Evolutionary conservation across 2,888 invertebrate species (phyloP), one percentile per base, ranked within the genome.

Genomic region (Mythimna loreyi): DNA sequence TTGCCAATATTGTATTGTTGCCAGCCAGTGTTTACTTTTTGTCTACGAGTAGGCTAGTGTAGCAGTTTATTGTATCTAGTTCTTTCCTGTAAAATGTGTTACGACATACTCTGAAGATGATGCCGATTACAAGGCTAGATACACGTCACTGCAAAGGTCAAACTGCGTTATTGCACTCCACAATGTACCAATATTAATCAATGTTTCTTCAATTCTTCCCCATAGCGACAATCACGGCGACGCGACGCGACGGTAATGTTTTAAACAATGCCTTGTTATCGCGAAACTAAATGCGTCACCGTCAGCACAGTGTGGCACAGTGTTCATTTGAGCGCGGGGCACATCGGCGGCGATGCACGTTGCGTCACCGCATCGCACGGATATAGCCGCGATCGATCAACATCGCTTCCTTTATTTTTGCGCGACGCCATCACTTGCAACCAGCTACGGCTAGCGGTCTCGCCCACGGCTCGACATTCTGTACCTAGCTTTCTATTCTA

Each of bases 301-400:
- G n/a, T n/a, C 55, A 33, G 65, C 75, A 80, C 78, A 60, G 55
- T 80, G 76, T 78, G 21, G 65, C 75, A 80, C 78, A 60, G 55
- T 80, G 76, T 78, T 78, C 72, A 63, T 75, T 84, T 78, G 72
- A 78, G 80, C 82, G 75, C 59, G 71, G 78, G 82, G 77, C 76
- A 83, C 64, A 76, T 68, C 72, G 70, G 56, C 72, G 63, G 67
- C 67, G 72, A 57, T 69, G 80, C 76, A 69, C 61, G 86, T 92
- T 91, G 88, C 92, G 91, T 92, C 91, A 91, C 80, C 88, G 84
- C 85, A 85, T 86, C 83, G 87, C 85, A 89, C 92, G 88, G 92
- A 91, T 92, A 92, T 91, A 92, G 91, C 86, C 76, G 82, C 90
- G 89, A 92, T 93, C 91, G 92, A 92, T 92, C 91, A 88, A 81